Percentiles rank a stretch among this genome's conserved stretches.
Conservation (phyloP, 2,888 invertebrate species). For the Ophioninae sp. region DNA sequence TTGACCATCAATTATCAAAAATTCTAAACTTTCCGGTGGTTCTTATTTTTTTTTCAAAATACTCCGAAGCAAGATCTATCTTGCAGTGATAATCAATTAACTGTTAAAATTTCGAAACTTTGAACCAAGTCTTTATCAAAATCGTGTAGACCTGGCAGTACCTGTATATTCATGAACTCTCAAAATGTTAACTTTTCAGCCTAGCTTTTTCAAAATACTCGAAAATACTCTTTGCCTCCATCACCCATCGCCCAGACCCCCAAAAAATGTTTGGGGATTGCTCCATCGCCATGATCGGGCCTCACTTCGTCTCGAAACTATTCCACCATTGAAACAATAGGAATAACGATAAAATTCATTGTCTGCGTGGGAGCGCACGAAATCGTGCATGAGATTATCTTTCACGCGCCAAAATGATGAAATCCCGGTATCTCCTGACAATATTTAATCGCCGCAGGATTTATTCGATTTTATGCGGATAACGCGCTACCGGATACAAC, state of each 20-base stretch:
- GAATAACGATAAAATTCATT: slow-evolving; percentile 15
- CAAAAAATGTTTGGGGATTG: background rate
- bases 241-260: no score
- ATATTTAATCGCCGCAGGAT: slow-evolving; percentile 35
- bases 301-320: background rate
- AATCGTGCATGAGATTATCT: slow-evolving; percentile 46
- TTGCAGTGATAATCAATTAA: no score
- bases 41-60: no score
- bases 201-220: no score
- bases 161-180: no score
- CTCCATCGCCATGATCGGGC: background rate
- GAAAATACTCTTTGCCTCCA: no score
- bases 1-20: background rate
- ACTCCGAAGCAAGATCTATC: no score
- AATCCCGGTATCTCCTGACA: slow-evolving; percentile 29
- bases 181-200: no score
- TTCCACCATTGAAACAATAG: background rate
- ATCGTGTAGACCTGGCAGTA: no score
- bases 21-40: no score
- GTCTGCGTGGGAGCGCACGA: slow-evolving; percentile 44
- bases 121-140: no score
- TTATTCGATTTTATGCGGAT: slow-evolving; percentile 46
- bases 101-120: no score
- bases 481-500: background rate
- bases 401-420: slow-evolving; percentile 39